Base-by-base conservation (phyloP, 2,888 invertebrate species). In the Apocheima hispidaria region DNA sequence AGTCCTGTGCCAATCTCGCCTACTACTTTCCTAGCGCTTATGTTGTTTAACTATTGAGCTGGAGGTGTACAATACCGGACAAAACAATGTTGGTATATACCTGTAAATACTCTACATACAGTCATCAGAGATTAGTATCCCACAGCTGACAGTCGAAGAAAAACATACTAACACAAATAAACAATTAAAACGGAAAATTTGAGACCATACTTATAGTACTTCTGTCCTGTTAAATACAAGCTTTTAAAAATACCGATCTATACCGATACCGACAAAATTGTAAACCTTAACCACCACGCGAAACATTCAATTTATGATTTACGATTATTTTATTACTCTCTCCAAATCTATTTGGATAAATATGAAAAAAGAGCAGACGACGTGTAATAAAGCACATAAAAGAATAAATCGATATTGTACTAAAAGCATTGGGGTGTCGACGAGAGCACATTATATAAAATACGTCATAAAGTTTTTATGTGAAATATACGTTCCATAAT, bases 391-490 rank as follows among this genome's bases (percentile, higher is more conserved):
- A 55, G 38, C 33, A 33, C 26, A 26, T 46, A 52, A 26, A 54
- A 41, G 41, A 60, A 67, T 69, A 69, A 75, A 75, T 74, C 78
- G 73, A 78, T 77, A 71, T 70, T 73, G 67, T 70, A 70, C 73
- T 80, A 78, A 80, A 79, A 79, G 77, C 77, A 65, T 76, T 74
- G 66, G 74, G 70, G 68, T 71, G 72, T 70, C 55, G 69, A 60
- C 68, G 67, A 61, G 60, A 67, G 57, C 60, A 62, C 63, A 68
- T 73, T 71, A 68, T 61, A 54, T 62, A 65, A 72, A 70, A 72
- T 68, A 65, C 68, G 65, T 69, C 69, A 66, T 75, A 75, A 75
- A 75, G 51, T 59, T 68, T 63, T 68, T 55, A 66, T 67, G 64
- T 55, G 59, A 54, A 65, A 33, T 38, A 46, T n/a, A n/a, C n/a